These are phyloP conservation scores for Panagrolaimus sp. DNA, from an alignment of 1,140 invertebrate species.

Conservation along the genomic window DNA sequence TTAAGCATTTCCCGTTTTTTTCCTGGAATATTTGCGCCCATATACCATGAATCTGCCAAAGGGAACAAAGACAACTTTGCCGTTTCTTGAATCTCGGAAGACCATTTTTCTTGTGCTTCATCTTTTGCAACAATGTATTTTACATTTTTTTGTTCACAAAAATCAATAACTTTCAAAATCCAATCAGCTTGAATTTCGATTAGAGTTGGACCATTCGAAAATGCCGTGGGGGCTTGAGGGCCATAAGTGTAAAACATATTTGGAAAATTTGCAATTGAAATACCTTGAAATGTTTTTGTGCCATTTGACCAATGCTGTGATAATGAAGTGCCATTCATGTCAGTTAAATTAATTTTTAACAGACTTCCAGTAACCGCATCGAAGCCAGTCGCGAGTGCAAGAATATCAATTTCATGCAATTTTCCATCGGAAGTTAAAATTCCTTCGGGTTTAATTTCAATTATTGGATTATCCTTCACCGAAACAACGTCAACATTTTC, in stretches of 20 bases:
- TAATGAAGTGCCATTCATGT: neutral
- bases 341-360: neutral
- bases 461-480: neutral
- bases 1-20: slow-evolving; percentile 6
- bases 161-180: neutral
- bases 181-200: slow-evolving; percentile 5
- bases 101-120: slow-evolving; percentile 5
- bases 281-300: neutral
- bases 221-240: slow-evolving; percentile 3
- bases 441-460: neutral
- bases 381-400: neutral
- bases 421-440: slow-evolving; percentile 2
- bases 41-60: slow-evolving; percentile 13
- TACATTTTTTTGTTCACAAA: neutral
- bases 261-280: neutral
- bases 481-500: neutral
- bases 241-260: slow-evolving; percentile 15
- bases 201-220: neutral
- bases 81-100: neutral
- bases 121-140: slow-evolving; percentile 3
- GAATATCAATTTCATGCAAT: slow-evolving; percentile 1
- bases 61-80: neutral
- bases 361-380: slow-evolving; percentile 1
- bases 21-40: slow-evolving; percentile 12
- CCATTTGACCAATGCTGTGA: neutral